Evolutionary conservation across 2,797 vertebrate species (phyloP).

Genomic region (Phalanger gymnotis): DNA sequence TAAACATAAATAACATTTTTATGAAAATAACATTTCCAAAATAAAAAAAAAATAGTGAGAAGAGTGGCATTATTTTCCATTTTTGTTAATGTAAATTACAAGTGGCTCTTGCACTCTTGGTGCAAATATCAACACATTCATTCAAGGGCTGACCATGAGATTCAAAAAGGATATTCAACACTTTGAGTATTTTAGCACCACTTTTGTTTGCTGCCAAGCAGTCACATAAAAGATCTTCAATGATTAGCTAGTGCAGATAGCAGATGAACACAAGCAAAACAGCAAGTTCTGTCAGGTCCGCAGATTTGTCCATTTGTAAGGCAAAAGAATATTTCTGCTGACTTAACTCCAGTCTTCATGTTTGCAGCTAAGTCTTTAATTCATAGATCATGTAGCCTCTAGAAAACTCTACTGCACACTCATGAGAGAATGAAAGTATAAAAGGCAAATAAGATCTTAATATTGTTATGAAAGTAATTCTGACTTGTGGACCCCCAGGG

Average conservation of each 20-base stretch:
- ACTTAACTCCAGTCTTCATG: not conserved
- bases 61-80: not conserved
- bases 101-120: not conserved
- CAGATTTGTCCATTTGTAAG: not conserved
- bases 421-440: not conserved
- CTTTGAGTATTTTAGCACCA: not conserved
- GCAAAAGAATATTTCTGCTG: not conserved
- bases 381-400: not conserved
- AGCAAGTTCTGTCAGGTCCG: not conserved
- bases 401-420: not conserved
- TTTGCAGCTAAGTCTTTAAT: not conserved
- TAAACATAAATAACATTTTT: not conserved
- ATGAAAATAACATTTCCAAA: conserved; percentile 1
- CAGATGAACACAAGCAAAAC: not conserved
- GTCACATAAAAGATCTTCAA: not conserved
- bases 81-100: not conserved
- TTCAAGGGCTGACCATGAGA: not conserved
- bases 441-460: not conserved
- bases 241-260: not conserved
- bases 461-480: not conserved
- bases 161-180: not conserved
- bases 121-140: not conserved
- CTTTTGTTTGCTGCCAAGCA: not conserved
- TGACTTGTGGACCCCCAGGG: not conserved
- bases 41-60: not conserved